Evolutionary conservation across 2,797 vertebrate species (phyloP).

Genomic region (Pipistrellus pipistrellus): DNA sequence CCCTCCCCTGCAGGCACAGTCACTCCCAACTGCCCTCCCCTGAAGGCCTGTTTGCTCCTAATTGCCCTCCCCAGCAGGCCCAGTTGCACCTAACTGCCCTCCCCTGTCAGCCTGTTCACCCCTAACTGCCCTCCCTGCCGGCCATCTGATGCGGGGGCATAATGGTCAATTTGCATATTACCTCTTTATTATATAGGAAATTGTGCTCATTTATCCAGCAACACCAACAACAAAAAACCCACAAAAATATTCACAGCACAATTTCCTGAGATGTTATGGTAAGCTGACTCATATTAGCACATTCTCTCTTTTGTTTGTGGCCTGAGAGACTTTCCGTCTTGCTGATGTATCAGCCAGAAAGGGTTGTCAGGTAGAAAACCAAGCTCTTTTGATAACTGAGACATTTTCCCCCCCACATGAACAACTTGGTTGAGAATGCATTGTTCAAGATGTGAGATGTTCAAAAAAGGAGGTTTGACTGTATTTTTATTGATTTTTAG

Average conservation of each 20-base stretch:
- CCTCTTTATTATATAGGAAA: not conserved
- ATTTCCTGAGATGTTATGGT: not conserved
- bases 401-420: too few species aligned
- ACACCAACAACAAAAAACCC: not conserved
- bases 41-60: too few species aligned
- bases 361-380: not conserved
- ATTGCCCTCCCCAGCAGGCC: too few species aligned
- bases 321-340: not conserved
- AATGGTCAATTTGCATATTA: too few species aligned
- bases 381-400: not conserved
- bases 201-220: not conserved
- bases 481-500: not conserved
- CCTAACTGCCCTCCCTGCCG: too few species aligned
- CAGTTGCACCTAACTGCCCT: too few species aligned
- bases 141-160: too few species aligned
- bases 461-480: too few species aligned
- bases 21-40: too few species aligned
- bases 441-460: too few species aligned
- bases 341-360: not conserved
- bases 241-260: not conserved
- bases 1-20: too few species aligned
- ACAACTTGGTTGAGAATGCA: not conserved
- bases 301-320: not conserved
- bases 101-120: too few species aligned
- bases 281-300: not conserved